A percentile compares a stretch with the other conserved stretches of the same genome.
Evolutionary conservation across 1,140 invertebrate genomes (phyloP).

Genomic region (Dendrolimus kikuchii): DNA sequence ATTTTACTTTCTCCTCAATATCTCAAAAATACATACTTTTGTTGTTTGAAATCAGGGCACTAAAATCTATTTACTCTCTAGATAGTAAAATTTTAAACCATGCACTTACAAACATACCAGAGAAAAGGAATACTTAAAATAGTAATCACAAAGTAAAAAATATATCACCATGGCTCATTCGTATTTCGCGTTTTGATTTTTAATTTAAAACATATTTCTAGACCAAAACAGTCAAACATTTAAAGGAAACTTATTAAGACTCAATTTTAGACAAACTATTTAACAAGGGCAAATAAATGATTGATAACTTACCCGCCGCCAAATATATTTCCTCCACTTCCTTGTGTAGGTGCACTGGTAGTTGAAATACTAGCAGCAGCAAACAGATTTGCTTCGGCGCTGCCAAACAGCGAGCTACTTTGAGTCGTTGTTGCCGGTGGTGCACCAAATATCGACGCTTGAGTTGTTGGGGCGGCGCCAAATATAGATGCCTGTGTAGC

Average conservation of each 20-base stretch:
- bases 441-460: conserved; percentile 27
- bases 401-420: conserved; percentile 41
- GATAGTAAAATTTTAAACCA: no score
- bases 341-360: conserved; percentile 34
- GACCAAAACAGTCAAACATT: no score
- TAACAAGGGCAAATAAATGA: background rate
- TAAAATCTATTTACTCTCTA: no score
- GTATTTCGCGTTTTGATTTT: no score
- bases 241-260: background rate
- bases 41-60: no score
- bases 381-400: conserved; percentile 39
- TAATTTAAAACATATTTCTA: no score
- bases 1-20: no score
- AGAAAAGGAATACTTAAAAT: no score
- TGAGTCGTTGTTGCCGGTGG: conserved; percentile 24
- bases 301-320: conserved; percentile 34
- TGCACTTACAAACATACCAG: no score
- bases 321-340: conserved; percentile 47
- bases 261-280: background rate
- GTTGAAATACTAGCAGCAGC: conserved; percentile 54
- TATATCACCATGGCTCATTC: no score
- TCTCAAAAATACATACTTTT: no score
- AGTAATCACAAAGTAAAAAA: no score
- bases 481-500: conserved; percentile 26
- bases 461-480: conserved; percentile 22